Base-by-base conservation (phyloP, 2,797 vertebrate genomes). In the Nothura maculosa region DNA sequence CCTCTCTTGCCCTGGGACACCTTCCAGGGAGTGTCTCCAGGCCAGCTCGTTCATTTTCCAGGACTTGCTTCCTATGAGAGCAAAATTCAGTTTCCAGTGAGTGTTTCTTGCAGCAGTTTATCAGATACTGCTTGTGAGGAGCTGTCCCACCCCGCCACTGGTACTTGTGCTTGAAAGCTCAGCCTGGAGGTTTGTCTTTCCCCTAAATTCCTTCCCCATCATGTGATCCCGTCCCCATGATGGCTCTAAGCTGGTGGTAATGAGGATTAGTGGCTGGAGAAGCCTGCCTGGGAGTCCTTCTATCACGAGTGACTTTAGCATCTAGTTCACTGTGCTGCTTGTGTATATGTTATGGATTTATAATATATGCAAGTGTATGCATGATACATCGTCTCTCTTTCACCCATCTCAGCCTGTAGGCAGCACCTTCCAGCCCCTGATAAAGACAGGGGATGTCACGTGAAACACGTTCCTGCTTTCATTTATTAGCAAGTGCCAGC, bases 401-500 rank as follows among this genome's bases (percentile, higher is more conserved):
- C 30, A 55, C 30, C 30, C 30, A 55, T n/a, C 30, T 20, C 54
- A 55, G 54, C 54, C 54, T 55, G 6, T 2, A 14, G 83, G 72
- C 75, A 81, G 55, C 62, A 9, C 21, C 42, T 81, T 48, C 70
- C 74, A 69, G 50, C 77, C 28, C 34, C 54, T 73, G 70, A 28
- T 4, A 24, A 57, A 54, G 70, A 1, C 4, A 42, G 61, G 0
- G 48, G 55, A 16, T 50, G 47, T 42, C 68, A 40, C 38, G n/a
- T 43, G 34, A n/a, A 14, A 6, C 11, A 21, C 63, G 5, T 50
- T 66, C 18, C 6, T n/a, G 42, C 2, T 0, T 47, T 19, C 9
- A 40, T 61, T 42, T 70, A 73, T 36, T 40, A 60, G 43, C 34
- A 9, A 72, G 36, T 38, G 21, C 43, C 85, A 61, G 76, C 58